phyloP scores from a whole-genome alignment of 2,888 invertebrate species.

The Mythimna lalbum region DNA sequence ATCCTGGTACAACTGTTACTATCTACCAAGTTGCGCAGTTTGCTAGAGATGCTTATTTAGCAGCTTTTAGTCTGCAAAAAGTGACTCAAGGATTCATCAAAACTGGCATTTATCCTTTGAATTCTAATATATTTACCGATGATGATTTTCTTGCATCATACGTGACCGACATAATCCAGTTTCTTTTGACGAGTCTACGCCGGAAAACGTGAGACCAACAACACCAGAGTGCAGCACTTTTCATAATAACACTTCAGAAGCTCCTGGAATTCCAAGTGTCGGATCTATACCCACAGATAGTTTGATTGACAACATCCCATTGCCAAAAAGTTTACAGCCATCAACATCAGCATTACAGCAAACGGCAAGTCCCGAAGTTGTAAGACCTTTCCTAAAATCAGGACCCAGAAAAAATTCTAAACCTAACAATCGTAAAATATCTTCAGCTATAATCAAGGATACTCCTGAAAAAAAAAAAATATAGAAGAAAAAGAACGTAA shows the following conservation, averaged over 20 bases:
- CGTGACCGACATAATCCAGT: background rate
- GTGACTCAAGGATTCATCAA: background rate
- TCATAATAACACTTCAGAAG: constrained; percentile 1
- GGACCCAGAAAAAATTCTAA: background rate
- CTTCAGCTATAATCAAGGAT: background rate
- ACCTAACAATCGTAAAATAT: background rate
- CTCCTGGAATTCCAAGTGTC: background rate
- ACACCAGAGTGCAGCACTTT: background rate
- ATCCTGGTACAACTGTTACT: background rate
- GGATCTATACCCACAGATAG: constrained; percentile 1
- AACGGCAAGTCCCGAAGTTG: background rate
- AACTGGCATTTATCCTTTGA: constrained; percentile 2
- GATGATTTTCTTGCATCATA: constrained; percentile 3
- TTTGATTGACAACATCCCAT: background rate
- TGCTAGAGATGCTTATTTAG: constrained; percentile 3
- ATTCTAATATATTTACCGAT: background rate
- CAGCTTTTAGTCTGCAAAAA: constrained; percentile 3
- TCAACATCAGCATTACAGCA: background rate
- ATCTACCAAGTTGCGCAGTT: background rate
- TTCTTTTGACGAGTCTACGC: background rate
- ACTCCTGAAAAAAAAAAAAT: background rate
- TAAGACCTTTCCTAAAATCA: constrained; percentile 2
- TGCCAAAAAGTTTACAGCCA: background rate
- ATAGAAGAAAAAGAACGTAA: constrained; percentile 1
- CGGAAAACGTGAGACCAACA: background rate